Conservation (phyloP, 1,140 invertebrate genomes). For the Cydia splendana region DNA sequence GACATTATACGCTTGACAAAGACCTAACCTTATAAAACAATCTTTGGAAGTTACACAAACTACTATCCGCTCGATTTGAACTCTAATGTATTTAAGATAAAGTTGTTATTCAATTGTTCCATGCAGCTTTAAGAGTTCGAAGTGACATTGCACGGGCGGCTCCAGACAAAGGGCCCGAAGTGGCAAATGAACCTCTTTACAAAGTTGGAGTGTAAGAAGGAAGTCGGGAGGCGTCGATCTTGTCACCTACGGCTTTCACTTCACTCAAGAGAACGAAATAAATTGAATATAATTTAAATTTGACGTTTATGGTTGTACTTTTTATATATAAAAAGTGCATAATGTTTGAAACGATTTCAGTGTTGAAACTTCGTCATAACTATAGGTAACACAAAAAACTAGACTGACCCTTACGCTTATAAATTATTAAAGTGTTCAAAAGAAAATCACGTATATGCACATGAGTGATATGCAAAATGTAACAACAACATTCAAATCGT, state of each 20-base stretch:
- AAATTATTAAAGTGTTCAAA: too few species aligned
- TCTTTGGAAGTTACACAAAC: background rate
- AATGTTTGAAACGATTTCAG: too few species aligned
- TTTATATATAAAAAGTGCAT: too few species aligned
- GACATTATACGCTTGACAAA: slow-evolving; percentile 56
- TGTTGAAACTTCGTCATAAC: too few species aligned
- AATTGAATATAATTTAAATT: slow-evolving; percentile 1
- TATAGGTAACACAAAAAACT: too few species aligned
- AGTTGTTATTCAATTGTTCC: slow-evolving; percentile 44
- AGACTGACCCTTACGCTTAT: too few species aligned
- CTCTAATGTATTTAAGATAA: background rate
- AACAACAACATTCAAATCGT: background rate
- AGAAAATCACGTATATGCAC: too few species aligned
- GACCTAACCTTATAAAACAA: slow-evolving; percentile 36
- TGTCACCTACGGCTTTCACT: slow-evolving; percentile 4
- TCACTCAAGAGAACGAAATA: background rate
- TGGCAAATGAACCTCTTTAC: slow-evolving; percentile 70
- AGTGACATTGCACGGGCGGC: slow-evolving; percentile 65
- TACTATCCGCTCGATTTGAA: background rate
- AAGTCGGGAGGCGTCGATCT: background rate
- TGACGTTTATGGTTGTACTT: background rate
- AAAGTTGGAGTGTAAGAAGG: slow-evolving; percentile 51
- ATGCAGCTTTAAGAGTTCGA: slow-evolving; percentile 60
- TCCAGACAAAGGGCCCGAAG: slow-evolving; percentile 68
- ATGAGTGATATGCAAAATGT: background rate